phyloP scores from a whole-genome alignment of 2,888 invertebrate genomes.

The Elaeidobius kamerunicus region DNA sequence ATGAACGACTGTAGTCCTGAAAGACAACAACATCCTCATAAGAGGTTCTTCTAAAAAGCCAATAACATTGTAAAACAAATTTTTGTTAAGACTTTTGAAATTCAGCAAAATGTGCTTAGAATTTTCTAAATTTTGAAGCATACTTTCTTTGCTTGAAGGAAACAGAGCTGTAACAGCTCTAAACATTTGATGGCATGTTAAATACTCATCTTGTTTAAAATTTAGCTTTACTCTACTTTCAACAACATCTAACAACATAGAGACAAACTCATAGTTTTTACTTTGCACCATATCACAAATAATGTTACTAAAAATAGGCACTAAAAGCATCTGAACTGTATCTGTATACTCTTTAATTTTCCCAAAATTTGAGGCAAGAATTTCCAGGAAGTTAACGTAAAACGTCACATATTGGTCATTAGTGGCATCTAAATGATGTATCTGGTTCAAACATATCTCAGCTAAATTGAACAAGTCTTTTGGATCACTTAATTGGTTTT shows the following conservation, averaged over 20 bases:
- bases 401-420: slow-evolving; percentile 8
- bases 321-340: slow-evolving; percentile 17
- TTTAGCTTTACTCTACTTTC: slow-evolving; percentile 3
- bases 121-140: slow-evolving; percentile 12
- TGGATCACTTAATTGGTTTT: not conserved
- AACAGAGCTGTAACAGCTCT: slow-evolving; percentile 22
- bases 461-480: slow-evolving; percentile 4
- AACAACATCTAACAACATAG: slow-evolving; percentile 16
- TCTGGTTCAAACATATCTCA: not conserved
- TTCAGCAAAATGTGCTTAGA: slow-evolving; percentile 15
- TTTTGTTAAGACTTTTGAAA: slow-evolving; percentile 12
- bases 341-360: slow-evolving; percentile 7
- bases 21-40: slow-evolving; percentile 15
- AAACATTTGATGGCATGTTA: slow-evolving; percentile 20
- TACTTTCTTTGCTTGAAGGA: slow-evolving; percentile 17
- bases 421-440: not conserved
- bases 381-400: slow-evolving; percentile 12
- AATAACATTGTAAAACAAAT: slow-evolving; percentile 18
- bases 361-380: slow-evolving; percentile 1
- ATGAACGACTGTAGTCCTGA: slow-evolving; percentile 11
- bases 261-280: slow-evolving; percentile 23
- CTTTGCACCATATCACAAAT: slow-evolving; percentile 20
- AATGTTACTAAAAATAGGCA: slow-evolving; percentile 20
- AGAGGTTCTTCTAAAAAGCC: slow-evolving; percentile 14
- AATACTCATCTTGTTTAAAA: slow-evolving; percentile 19